Base-by-base conservation (phyloP, 2,113 vertebrate species). In the Platysternon megacephalum region DNA sequence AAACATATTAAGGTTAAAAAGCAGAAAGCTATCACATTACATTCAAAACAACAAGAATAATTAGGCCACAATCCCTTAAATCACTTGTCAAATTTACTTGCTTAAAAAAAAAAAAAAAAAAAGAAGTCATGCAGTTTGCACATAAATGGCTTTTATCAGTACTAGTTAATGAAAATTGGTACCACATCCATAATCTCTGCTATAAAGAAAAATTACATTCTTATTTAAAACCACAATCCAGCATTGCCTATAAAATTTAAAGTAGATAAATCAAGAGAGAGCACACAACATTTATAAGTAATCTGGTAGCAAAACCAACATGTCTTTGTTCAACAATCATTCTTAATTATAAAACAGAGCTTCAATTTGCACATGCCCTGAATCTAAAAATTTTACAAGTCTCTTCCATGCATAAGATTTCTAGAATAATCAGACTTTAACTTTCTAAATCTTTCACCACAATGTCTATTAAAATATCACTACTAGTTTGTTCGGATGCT, bases 401-500 rank as follows among this genome's bases (percentile, higher is more conserved):
- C 86, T 93, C 51, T 92, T 89, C 82, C 93, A 89, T 51, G 88
- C 81, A 52, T 58, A 53, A 80, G n/a, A 87, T 24, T 49, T 56
- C 22, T 19, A 2, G 32, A 95, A 49, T 51, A 94, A 22, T 4
- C 22, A 82, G 76, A 88, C 91, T 83, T 85, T 19, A 65, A 84
- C 4, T 28, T 84, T 85, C 92, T 81, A 65, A 68, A 87, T 83
- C 87, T 96, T 96, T 90, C 91, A 87, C 95, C 72, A 78, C 91
- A 56, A 29, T 61, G 91, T 56, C 76, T 81, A 93, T 80, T 93
- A 92, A 93, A 87, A 92, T 76, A 93, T 68, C 84, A 94, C 51
- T 48, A 82, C 65, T 95, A 76, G 92, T 92, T 90, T 96, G 96
- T 94, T 93, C 88, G 84, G 92, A 91, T 74, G 76, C 29, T 46